Conservation (phyloP, 2,113 vertebrate species). For the Phaethornis superciliosus region DNA sequence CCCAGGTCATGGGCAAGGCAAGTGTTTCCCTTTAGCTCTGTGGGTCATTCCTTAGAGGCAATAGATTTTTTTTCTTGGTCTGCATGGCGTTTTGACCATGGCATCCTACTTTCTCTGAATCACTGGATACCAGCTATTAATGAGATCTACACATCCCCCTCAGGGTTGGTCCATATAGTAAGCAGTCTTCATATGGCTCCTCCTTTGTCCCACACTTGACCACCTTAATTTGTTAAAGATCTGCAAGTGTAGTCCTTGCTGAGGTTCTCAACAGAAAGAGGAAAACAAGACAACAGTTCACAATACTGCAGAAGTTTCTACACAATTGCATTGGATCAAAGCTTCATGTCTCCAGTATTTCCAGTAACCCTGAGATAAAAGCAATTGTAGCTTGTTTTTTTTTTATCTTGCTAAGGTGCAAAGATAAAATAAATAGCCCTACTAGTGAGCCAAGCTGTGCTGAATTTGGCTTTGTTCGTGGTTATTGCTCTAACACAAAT, state of each 20-base stretch:
- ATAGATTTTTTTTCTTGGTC: neutral
- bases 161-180: fast-evolving
- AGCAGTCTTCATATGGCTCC: neutral
- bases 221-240: neutral
- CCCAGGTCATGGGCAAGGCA: neutral
- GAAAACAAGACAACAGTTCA: neutral
- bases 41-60: neutral
- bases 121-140: fast-evolving
- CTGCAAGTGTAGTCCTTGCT: neutral
- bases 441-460: neutral
- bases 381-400: neutral
- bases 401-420: neutral
- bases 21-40: neutral
- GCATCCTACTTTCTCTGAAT: neutral
- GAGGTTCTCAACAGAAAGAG: neutral
- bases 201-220: neutral
- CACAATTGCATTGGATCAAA: neutral
- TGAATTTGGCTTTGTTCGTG: neutral
- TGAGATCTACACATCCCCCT: fast-evolving
- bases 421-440: neutral
- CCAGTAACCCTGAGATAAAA: neutral
- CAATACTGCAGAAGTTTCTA: neutral
- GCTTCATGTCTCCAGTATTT: neutral
- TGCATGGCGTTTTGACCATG: neutral
- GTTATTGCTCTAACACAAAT: neutral